Conservation (phyloP, 2,888 invertebrate genomes). For the Dioctria linearis region DNA sequence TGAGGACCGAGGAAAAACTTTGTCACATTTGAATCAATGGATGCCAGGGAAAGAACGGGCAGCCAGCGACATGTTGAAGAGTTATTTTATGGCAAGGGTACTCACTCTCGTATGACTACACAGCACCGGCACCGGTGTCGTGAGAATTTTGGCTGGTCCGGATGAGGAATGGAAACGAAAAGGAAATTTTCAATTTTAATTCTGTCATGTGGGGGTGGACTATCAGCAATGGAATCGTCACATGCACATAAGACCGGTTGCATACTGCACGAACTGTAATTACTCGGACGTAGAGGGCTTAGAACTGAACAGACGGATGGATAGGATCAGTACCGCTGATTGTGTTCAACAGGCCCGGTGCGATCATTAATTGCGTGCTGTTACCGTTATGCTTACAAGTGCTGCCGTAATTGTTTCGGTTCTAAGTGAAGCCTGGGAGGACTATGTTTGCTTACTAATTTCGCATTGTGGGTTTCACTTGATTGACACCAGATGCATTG, state of each 20-base stretch:
- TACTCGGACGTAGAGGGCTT: not conserved
- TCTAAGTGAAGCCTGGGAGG: not conserved
- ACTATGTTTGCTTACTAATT: constrained; percentile 12
- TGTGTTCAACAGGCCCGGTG: not conserved
- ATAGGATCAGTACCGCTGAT: not conserved
- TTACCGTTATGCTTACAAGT: constrained; percentile 5
- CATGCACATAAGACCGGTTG: constrained; percentile 11
- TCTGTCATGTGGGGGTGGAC: not conserved
- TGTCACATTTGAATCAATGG: constrained; percentile 48
- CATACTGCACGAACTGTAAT: constrained; percentile 29
- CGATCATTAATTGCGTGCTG: constrained; percentile 20
- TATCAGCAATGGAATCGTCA: not conserved
- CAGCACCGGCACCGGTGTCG: not conserved
- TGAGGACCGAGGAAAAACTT: constrained; percentile 18
- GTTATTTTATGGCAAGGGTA: constrained; percentile 41
- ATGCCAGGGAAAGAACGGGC: constrained; percentile 23
- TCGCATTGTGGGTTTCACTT: constrained; percentile 42
- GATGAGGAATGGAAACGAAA: constrained; percentile 5
- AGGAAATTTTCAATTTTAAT: constrained; percentile 29
- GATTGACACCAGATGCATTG: constrained; percentile 47
- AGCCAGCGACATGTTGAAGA: constrained; percentile 20
- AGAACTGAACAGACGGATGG: not conserved
- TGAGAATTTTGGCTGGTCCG: constrained; percentile 2
- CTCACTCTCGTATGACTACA: constrained; percentile 3
- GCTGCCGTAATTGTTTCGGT: constrained; percentile 22